These are phyloP conservation scores for Scatophagus argus DNA, from an alignment of 2,113 vertebrate species.

Conservation along the genomic window DNA sequence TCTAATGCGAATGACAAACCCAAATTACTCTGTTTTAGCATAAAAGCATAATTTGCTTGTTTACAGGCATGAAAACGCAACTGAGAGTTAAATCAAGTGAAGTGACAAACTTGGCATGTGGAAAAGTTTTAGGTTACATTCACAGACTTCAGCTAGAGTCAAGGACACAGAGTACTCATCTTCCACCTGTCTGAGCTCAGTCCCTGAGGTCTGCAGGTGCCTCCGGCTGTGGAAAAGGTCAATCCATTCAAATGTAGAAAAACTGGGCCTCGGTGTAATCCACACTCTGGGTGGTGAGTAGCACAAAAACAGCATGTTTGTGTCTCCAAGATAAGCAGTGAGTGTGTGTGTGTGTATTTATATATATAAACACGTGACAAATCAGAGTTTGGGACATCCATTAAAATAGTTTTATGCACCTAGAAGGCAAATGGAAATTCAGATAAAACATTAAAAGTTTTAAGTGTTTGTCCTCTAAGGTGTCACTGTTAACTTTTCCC, in stretches of 20 bases:
- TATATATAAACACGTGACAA: background rate
- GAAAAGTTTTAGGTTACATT: slow-evolving; percentile 22
- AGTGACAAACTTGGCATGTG: background rate
- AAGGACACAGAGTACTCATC: slow-evolving; percentile 29
- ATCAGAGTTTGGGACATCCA: slow-evolving; percentile 6
- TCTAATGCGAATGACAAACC: background rate
- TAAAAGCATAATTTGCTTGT: background rate
- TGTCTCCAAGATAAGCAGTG: slow-evolving; percentile 27
- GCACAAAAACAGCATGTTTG: slow-evolving; percentile 34
- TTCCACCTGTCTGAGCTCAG: slow-evolving; percentile 3
- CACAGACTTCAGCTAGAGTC: slow-evolving; percentile 7
- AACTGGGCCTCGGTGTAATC: slow-evolving; percentile 33
- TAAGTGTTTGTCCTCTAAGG: background rate
- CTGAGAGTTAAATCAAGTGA: background rate
- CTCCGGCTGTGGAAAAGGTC: slow-evolving; percentile 63
- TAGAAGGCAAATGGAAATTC: background rate
- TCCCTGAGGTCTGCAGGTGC: slow-evolving; percentile 40
- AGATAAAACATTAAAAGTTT: background rate
- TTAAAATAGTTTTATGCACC: background rate
- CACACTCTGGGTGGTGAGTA: background rate
- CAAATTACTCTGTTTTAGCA: too few relatives aligned
- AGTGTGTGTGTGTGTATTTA: too few relatives aligned
- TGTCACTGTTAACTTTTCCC: background rate
- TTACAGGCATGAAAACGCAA: background rate
- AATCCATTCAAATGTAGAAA: slow-evolving; percentile 34